Evolutionary conservation across 2,888 invertebrate species (phyloP).

Genomic region (Amiota communis): DNA sequence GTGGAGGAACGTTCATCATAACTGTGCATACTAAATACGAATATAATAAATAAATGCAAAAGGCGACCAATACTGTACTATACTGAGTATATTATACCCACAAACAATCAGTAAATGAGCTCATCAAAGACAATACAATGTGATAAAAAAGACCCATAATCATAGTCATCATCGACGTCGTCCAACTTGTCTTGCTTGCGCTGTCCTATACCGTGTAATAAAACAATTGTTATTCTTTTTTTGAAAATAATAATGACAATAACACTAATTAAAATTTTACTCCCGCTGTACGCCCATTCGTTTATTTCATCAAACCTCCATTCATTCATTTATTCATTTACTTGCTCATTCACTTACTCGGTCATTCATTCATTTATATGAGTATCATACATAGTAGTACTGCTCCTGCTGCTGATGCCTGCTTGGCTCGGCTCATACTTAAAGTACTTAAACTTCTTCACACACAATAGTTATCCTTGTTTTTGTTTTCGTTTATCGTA

Average conservation of each 20-base stretch:
- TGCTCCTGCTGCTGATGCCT: neutral
- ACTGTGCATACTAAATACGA: neutral
- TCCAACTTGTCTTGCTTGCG: neutral
- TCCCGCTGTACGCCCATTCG: slow-evolving; percentile 9
- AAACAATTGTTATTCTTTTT: slow-evolving; percentile 17
- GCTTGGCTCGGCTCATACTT: neutral
- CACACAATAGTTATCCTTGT: slow-evolving; percentile 17
- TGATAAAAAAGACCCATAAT: neutral
- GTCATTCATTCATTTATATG: neutral
- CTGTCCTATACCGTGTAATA: neutral
- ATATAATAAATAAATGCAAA: neutral
- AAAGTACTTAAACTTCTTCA: neutral
- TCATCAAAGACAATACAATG: neutral
- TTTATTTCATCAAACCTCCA: neutral
- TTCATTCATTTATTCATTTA: slow-evolving; percentile 14
- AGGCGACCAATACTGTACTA: slow-evolving; percentile 2
- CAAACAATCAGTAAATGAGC: neutral
- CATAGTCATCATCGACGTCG: neutral
- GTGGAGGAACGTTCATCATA: neutral
- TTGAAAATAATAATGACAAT: slow-evolving; percentile 13
- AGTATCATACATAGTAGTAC: too few relatives aligned
- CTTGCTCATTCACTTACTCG: neutral
- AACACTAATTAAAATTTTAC: slow-evolving; percentile 27
- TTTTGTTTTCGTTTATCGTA: neutral
- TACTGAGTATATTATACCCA: neutral